phyloP scores from a whole-genome alignment of 1,140 invertebrate species.

The Chelonus insularis region DNA sequence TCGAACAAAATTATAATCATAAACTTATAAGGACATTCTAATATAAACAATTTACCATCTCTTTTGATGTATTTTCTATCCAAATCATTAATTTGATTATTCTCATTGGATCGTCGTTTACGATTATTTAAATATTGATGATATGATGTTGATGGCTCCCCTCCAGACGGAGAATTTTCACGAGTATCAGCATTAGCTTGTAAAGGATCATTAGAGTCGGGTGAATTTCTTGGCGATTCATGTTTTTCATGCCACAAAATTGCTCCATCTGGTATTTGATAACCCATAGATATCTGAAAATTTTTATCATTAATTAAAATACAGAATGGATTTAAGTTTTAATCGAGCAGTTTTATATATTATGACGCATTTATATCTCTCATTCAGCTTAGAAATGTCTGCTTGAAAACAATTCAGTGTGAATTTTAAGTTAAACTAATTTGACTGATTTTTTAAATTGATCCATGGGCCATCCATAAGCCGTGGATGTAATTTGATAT shows the following conservation, averaged over 20 bases:
- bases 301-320: not conserved
- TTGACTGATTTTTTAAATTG: no score
- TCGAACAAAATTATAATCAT: not conserved
- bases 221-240: slow-evolving; percentile 28
- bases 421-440: no score
- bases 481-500: no score
- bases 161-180: slow-evolving; percentile 38
- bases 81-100: slow-evolving; percentile 44
- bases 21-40: slow-evolving; percentile 14
- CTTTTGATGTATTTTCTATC: slow-evolving; percentile 47
- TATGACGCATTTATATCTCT: no score
- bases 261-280: slow-evolving; percentile 41
- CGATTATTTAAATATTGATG: slow-evolving; percentile 33
- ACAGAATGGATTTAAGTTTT: no score
- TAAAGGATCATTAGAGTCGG: slow-evolving; percentile 15
- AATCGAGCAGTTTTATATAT: no score
- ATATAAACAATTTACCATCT: slow-evolving; percentile 40
- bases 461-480: no score
- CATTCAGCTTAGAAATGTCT: no score
- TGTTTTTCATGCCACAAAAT: slow-evolving; percentile 51
- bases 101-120: slow-evolving; percentile 45
- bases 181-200: not conserved
- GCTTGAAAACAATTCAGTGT: no score
- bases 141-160: slow-evolving; percentile 31
- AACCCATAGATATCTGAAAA: slow-evolving; percentile 47